These are phyloP conservation scores for Erpobdella octoculata DNA, from an alignment of 2,888 invertebrate genomes.

Conservation along the genomic window DNA sequence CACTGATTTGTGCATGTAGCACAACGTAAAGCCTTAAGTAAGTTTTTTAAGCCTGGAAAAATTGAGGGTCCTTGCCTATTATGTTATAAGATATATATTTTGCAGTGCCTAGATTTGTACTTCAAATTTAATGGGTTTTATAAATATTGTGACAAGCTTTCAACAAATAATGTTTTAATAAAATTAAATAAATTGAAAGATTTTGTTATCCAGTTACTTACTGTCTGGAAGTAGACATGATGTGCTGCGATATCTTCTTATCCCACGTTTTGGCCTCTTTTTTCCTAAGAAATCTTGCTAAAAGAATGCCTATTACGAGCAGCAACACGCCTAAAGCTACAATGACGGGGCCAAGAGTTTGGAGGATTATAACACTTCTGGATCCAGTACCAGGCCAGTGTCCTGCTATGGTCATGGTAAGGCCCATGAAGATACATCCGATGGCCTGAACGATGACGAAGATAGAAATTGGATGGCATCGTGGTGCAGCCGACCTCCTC, in stretches of 20 bases:
- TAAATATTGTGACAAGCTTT: no score
- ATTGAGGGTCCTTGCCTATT: no score
- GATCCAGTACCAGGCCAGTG: conserved; percentile 22
- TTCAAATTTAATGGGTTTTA: no score
- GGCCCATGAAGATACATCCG: conserved; percentile 14
- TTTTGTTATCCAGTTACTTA: no score
- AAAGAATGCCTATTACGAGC: conserved; percentile 5
- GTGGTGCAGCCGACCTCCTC: conserved; percentile 6
- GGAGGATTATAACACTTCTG: neutral
- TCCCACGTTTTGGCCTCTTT: conserved; percentile 7
- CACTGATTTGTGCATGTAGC: no score
- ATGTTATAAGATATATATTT: no score
- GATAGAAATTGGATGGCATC: conserved; percentile 22
- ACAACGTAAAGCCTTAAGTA: no score
- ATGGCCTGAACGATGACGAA: conserved; percentile 10
- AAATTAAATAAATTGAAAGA: no score
- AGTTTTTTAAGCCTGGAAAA: no score
- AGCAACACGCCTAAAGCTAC: conserved; percentile 7
- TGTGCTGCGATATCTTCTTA: conserved; percentile 6
- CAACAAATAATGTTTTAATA: no score
- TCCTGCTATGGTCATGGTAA: conserved; percentile 23
- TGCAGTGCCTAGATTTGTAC: no score
- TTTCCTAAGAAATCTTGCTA: conserved; percentile 13
- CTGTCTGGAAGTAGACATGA: conserved; percentile 12
- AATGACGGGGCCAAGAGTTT: neutral